Conservation (phyloP, 2,797 vertebrate genomes). For the Myotis myotis region DNA sequence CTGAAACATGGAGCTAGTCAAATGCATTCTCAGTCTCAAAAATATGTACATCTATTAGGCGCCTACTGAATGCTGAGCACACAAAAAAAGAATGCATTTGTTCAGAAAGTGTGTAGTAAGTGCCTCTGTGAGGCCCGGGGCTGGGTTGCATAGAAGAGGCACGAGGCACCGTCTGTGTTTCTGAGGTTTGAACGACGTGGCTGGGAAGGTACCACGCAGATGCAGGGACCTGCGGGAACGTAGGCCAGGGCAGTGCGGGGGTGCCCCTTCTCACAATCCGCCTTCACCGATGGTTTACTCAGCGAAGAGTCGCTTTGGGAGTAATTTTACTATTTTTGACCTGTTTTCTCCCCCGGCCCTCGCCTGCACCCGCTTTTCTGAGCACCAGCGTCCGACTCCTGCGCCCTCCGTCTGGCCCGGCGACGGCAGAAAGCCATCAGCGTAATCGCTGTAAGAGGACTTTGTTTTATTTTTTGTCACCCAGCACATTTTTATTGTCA, state of each 20-base stretch:
- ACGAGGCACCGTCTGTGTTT: background rate
- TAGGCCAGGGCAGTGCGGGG: background rate
- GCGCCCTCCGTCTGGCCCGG: slow-evolving; percentile 17
- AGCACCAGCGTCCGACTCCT: slow-evolving; percentile 44
- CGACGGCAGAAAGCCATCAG: slow-evolving; percentile 49
- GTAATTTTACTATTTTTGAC: background rate
- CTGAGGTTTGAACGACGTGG: background rate
- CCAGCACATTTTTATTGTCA: slow-evolving; percentile 75
- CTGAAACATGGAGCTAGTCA: background rate
- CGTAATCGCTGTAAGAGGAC: slow-evolving; percentile 46
- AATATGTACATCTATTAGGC: background rate
- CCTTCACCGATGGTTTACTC: background rate
- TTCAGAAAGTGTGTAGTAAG: background rate
- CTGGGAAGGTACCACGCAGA: background rate
- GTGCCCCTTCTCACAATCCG: background rate
- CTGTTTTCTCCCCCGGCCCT: background rate
- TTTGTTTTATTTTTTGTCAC: slow-evolving; percentile 74
- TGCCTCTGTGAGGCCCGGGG: background rate
- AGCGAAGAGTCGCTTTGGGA: background rate
- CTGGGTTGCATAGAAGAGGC: background rate
- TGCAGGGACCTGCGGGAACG: background rate
- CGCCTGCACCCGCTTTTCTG: background rate
- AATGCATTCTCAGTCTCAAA: background rate
- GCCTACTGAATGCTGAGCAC: background rate
- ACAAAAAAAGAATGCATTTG: background rate